Evolutionary conservation across 2,888 invertebrate species (phyloP), one percentile per base, ranked within the genome.

Genomic region (Xestia c-nigrum): DNA sequence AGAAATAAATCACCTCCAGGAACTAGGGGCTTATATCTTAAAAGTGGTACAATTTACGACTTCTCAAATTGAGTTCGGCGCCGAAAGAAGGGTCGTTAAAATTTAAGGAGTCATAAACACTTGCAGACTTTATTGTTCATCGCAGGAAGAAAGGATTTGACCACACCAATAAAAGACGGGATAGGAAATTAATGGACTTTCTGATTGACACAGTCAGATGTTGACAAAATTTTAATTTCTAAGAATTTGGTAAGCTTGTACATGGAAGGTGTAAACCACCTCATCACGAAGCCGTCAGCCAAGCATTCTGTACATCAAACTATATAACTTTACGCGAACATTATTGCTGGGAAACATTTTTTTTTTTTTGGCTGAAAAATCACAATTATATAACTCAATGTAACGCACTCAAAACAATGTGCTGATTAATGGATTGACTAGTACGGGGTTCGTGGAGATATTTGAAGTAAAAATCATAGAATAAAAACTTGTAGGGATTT

Each of bases 11-110:
- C 66, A 31, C 47, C 57, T 74, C 31, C 40, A 21, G 55, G 70
- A 81, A 68, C 46, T 64, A 61, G 59, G 21, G 69, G 55, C 47
- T 75, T 52, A 52, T 38, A 59, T 47, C 63, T 57, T 24, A 43
- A 65, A 63, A 57, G 57, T 71, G 66, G 66, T 61, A 38, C 38
- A 47, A 66, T 85, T 85, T 86, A 85, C 72, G 85, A 81, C 76
- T 65, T 24, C 61, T 59, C 61, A 64, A 72, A 83, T 76, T 74
- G 74, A 67, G 70, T 70, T 59, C 52, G 76, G 76, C 76, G 67
- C 46, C 71, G n/a, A 79, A 63, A 72, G 74, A 74, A 72, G 63
- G n/a, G 66, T 55, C 81, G 77, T 85, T 68, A 85, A 82, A 74
- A 19, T 77, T 74, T 85, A 61, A 80, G 47, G 50, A 63, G 52